Evolutionary conservation across 2,888 invertebrate genomes (phyloP).

Genomic region (Ochropacha duplaris): DNA sequence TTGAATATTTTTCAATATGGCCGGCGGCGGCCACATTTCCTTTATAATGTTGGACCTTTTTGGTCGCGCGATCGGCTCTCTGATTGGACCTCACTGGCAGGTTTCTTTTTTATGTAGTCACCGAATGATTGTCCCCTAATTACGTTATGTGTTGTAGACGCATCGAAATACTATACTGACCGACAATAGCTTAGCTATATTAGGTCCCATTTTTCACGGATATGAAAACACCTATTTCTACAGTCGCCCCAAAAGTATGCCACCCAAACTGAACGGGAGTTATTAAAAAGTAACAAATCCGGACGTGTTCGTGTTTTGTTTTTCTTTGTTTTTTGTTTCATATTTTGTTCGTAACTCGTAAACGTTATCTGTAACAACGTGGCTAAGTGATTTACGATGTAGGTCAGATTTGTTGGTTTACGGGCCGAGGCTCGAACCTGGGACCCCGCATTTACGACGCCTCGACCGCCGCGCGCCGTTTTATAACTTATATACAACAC

Average conservation of each 20-base stretch:
- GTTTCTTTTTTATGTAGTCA: constrained; percentile 56
- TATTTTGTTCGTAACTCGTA: constrained; percentile 26
- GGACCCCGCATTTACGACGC: constrained; percentile 70
- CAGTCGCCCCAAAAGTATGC: not conserved
- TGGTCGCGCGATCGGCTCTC: constrained; percentile 49
- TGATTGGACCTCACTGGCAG: constrained; percentile 64
- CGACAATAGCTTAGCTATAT: constrained; percentile 48
- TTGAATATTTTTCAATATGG: constrained; percentile 73
- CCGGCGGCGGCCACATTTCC: constrained; percentile 60
- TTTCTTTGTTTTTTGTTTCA: constrained; percentile 24
- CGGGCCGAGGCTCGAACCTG: constrained; percentile 66
- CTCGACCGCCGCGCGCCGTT: constrained; percentile 49
- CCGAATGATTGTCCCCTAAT: constrained; percentile 64
- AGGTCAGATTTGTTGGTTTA: constrained; percentile 82
- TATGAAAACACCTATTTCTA: constrained; percentile 36
- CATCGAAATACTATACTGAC: constrained; percentile 36
- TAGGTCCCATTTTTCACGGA: constrained; percentile 44
- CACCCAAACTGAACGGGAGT: constrained; percentile 19
- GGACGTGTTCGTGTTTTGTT: constrained; percentile 20
- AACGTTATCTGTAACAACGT: constrained; percentile 77
- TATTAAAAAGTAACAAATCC: constrained; percentile 38
- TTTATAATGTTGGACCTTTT: constrained; percentile 45
- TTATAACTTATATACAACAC: constrained; percentile 69
- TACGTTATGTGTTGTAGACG: constrained; percentile 56
- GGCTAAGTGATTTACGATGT: constrained; percentile 81